Conservation (phyloP, 2,797 vertebrate species). For the Mastacembelus armatus region DNA sequence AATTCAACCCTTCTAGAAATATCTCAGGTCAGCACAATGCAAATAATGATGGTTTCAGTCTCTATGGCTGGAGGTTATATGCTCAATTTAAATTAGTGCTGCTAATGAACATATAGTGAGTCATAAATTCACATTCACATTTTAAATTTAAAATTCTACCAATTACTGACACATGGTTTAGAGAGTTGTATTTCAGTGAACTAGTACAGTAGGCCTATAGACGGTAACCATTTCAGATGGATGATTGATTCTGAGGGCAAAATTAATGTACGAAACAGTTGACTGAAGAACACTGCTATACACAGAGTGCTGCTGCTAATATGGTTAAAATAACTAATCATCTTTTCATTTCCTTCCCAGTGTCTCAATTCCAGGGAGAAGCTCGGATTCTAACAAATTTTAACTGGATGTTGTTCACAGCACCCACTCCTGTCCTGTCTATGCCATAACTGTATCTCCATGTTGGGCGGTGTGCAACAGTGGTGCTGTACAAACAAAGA, state of each 20-base stretch:
- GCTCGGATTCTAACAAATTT: constrained; percentile 2
- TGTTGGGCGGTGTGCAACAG: constrained; percentile 33
- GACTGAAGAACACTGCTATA: no score
- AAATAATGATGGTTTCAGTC: constrained; percentile 11
- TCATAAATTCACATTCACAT: no score
- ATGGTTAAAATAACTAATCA: no score
- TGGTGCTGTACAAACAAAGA: constrained; percentile 54
- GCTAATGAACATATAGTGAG: no score
- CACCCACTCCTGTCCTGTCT: no score
- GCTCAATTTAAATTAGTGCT: not conserved
- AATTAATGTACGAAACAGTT: not conserved
- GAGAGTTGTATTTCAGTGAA: not conserved
- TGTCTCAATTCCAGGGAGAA: not conserved
- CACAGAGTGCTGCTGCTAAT: no score
- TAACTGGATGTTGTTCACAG: not conserved
- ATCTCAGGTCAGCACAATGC: constrained; percentile 42
- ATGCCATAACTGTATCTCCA: not conserved
- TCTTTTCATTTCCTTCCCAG: not conserved
- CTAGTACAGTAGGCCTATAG: no score
- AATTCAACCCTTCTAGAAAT: constrained; percentile 44
- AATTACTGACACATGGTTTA: not conserved
- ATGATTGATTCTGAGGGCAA: not conserved
- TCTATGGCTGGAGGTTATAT: not conserved
- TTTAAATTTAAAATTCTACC: no score
- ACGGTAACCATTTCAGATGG: no score